Evolutionary conservation across 2,113 vertebrate genomes (phyloP).

Genomic region (Hemichromis elongatus): DNA sequence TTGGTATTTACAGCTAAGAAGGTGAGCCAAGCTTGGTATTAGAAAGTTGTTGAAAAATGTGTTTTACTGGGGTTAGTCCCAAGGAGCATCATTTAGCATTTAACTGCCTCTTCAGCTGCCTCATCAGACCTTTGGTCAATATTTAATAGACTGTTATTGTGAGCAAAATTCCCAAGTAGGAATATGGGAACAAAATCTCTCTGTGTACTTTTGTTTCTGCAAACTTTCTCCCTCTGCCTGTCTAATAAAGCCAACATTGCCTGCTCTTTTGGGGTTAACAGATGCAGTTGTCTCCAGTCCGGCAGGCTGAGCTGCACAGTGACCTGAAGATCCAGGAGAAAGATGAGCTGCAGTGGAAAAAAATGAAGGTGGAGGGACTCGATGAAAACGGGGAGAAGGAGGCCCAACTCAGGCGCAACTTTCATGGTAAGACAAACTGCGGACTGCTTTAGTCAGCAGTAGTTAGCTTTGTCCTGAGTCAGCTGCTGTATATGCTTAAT

Average conservation of each 20-base stretch:
- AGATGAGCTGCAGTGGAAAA: slow-evolving; percentile 93
- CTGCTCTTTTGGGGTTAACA: slow-evolving; percentile 29
- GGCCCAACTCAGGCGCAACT: slow-evolving; percentile 81
- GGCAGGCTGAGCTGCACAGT: slow-evolving; percentile 86
- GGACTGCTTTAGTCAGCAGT: no score
- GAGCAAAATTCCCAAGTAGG: background rate
- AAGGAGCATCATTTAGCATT: background rate
- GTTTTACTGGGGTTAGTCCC: background rate
- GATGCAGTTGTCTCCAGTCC: slow-evolving; percentile 84
- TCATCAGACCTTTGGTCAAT: background rate
- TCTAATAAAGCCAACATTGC: background rate
- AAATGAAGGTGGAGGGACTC: slow-evolving; percentile 85
- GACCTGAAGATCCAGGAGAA: slow-evolving; percentile 95
- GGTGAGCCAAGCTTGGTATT: background rate
- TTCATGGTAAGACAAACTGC: slow-evolving; percentile 68
- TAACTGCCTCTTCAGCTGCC: background rate
- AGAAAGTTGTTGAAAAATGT: background rate
- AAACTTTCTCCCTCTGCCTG: background rate
- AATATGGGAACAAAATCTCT: rapidly evolving
- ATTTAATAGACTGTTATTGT: background rate
- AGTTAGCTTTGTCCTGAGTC: background rate
- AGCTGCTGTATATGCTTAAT: background rate
- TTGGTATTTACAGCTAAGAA: rapidly evolving
- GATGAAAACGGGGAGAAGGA: slow-evolving; percentile 90
- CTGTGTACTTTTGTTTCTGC: background rate